Evolutionary conservation across 2,113 vertebrate genomes (phyloP).

Genomic region (Perognathus longimembris): DNA sequence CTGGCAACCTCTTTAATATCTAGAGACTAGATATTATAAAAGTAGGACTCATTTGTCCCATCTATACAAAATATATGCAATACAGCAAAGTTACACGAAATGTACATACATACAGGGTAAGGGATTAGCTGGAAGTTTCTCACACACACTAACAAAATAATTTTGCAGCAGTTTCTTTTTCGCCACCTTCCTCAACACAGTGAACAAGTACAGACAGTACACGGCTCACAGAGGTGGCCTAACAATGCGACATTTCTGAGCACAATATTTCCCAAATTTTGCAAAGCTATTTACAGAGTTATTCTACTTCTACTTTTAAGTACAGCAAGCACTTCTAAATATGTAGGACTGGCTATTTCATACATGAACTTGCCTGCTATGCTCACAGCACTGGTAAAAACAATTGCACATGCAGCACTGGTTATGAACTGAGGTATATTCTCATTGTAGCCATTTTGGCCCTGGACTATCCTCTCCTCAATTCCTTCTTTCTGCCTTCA

Average conservation of each 20-base stretch:
- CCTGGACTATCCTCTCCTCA: neutral
- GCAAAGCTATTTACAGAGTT: slow-evolving; percentile 7
- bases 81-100: slow-evolving; percentile 46
- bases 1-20: slow-evolving; percentile 70
- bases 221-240: slow-evolving; percentile 17
- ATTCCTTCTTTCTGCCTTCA: slow-evolving; percentile 19
- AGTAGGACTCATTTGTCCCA: slow-evolving; percentile 45
- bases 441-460: neutral
- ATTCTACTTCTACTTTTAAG: slow-evolving; percentile 20
- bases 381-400: neutral
- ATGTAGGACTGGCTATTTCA: slow-evolving; percentile 20
- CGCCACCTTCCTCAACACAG: neutral
- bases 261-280: neutral
- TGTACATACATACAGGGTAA: neutral
- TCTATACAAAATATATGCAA: slow-evolving; percentile 59
- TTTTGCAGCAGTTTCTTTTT: slow-evolving; percentile 21
- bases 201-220: neutral
- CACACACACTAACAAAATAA: neutral
- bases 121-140: slow-evolving; percentile 1
- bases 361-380: neutral
- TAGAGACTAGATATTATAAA: slow-evolving; percentile 60
- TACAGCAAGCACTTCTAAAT: slow-evolving; percentile 27
- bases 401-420: neutral
- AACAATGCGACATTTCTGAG: slow-evolving; percentile 5
- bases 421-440: neutral